Evolutionary conservation across 64 coral and sea anemone genomes (phyloP), one percentile per base, ranked within the genome.

Genomic region (Stichodactyla helianthus): DNA sequence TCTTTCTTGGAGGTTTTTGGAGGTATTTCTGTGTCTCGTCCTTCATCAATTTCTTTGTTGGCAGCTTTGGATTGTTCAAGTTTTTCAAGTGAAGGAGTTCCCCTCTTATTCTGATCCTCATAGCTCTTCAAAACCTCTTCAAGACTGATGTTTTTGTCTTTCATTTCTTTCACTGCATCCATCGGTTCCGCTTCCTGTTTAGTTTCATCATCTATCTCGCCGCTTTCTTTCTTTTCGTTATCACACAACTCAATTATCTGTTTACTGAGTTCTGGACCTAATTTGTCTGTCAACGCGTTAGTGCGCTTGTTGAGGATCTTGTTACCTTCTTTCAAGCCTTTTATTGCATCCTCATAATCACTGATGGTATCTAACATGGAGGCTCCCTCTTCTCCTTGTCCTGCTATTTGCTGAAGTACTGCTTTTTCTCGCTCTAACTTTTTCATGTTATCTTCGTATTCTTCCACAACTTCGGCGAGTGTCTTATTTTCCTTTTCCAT

Each of bases 311-410:
- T 90, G 13, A 89, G 67, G n/a, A 90, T 64, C 54, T 71, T 77
- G 50, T 93, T 93, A 25, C 80, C 82, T 10, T 16, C 76, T 25
- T 84, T 89, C 27, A 97, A n/a, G 7, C 79, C 64, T 35, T 51
- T 59, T 63, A 92, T 92, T 86, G 90, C 70, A 26, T 89, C 84
- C 35, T 95, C 93, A 27, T 95, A 92, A 17, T 92, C 65, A 23
- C 28, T 76, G 3, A 87, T 26, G 6, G 14, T 87, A 6, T 92
- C 90, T 14, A 74, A 19, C 56, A 92, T 63, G 11, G 85, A 92
- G 2, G 17, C 59, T 20, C 77, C 52, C 51, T 93, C 82, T 27
- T 83, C 18, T 5, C 61, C 87, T 79, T 89, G 53, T 10, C 70
- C 58, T 55, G 82, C 57, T 50, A 86, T 82, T 17, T 85, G 50